Evolutionary conservation across 2,113 vertebrate species (phyloP).

Genomic region (Motacilla alba): DNA sequence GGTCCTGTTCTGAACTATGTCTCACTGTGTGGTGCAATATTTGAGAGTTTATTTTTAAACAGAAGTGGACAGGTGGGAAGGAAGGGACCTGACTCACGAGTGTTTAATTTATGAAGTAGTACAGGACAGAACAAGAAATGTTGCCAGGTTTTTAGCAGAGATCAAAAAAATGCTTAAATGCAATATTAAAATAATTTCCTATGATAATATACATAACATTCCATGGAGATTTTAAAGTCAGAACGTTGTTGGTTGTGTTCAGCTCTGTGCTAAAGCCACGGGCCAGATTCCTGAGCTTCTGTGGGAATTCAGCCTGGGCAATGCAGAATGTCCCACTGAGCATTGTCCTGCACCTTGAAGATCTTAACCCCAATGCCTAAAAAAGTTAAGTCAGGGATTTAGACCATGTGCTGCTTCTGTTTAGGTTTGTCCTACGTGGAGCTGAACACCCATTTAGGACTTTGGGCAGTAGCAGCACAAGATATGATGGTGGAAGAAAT

Average conservation of each 20-base stretch:
- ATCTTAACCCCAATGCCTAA: not conserved
- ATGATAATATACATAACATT: not conserved
- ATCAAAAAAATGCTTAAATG: not conserved
- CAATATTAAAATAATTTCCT: not conserved
- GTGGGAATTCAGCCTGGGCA: not conserved
- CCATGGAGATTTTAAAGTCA: not conserved
- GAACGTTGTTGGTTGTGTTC: not conserved
- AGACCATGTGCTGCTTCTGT: not conserved
- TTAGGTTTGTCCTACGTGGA: not conserved
- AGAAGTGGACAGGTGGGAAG: not conserved
- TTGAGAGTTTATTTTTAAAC: not conserved
- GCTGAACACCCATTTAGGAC: not conserved
- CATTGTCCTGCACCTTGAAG: not conserved
- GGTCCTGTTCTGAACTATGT: slow-evolving; percentile 43
- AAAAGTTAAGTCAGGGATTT: not conserved
- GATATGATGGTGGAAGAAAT: not conserved
- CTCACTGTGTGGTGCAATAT: slow-evolving; percentile 13
- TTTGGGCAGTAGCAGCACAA: not conserved
- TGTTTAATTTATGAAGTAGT: not conserved
- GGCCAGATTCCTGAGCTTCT: not conserved
- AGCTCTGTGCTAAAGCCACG: not conserved
- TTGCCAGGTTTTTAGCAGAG: not conserved
- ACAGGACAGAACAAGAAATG: not conserved
- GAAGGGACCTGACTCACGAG: not conserved
- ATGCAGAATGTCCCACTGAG: not conserved